Conservation (phyloP, 2,888 invertebrate genomes). For the Nowickia ferox region DNA sequence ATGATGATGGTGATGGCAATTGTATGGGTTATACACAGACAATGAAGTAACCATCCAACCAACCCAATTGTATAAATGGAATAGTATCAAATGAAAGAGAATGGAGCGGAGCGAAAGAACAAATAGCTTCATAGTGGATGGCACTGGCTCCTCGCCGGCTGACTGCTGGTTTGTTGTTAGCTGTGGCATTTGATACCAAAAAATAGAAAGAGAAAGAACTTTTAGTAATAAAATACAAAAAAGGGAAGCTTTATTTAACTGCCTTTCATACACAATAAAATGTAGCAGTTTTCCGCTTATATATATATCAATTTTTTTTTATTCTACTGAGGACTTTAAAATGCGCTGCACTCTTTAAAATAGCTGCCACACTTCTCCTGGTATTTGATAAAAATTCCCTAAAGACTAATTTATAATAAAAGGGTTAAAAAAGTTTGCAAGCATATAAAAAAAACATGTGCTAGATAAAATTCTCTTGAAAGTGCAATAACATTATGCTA, state of each 20-base stretch:
- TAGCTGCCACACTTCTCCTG: conserved; percentile 44
- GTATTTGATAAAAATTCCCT: conserved; percentile 68
- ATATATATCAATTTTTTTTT: neutral
- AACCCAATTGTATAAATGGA: conserved; percentile 34
- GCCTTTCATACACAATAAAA: conserved; percentile 32
- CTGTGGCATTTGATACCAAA: conserved; percentile 35
- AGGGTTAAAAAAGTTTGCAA: neutral
- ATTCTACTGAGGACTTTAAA: conserved; percentile 7
- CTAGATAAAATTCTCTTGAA: neutral
- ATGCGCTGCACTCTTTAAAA: conserved; percentile 22
- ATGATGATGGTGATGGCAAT: conserved; percentile 43
- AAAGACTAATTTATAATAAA: conserved; percentile 68
- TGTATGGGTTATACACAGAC: conserved; percentile 11
- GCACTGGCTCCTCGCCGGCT: conserved; percentile 44
- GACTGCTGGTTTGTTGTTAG: conserved; percentile 46
- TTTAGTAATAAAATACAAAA: neutral
- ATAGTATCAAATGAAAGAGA: neutral
- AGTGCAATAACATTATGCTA: no score
- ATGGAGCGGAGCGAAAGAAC: conserved; percentile 13
- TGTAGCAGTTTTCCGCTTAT: conserved; percentile 33
- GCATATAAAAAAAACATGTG: neutral
- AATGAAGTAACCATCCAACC: conserved; percentile 17
- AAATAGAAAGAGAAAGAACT: neutral
- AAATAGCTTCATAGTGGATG: conserved; percentile 40
- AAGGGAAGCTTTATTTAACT: conserved; percentile 32